Percentiles rank a stretch among this genome's conserved stretches.
These are phyloP conservation scores for Ispidina lecontei DNA, from an alignment of 2,797 vertebrate species.

Conservation along the genomic window DNA sequence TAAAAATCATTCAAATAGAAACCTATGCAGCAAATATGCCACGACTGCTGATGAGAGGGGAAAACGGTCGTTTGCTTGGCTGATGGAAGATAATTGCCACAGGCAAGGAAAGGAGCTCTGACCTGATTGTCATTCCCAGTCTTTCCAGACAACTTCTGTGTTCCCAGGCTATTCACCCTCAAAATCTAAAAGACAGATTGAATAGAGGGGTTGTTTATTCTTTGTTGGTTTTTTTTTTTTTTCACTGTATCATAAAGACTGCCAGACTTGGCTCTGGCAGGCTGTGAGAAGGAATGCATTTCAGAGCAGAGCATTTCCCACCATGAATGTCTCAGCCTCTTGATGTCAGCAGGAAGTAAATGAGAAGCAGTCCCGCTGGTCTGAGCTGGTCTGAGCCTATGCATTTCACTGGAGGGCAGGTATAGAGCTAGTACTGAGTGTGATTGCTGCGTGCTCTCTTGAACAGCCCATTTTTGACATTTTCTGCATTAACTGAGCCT, in stretches of 20 bases:
- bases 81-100: not conserved
- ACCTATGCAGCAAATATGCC: not conserved
- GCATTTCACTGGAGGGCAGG: not conserved
- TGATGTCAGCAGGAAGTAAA: not conserved
- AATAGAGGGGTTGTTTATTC: not conserved
- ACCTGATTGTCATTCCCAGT: not conserved
- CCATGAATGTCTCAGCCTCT: not conserved
- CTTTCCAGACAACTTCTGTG: not conserved
- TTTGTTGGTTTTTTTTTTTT: not conserved
- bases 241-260: not conserved
- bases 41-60: not conserved
- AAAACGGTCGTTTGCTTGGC: not conserved
- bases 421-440: not conserved
- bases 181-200: not conserved
- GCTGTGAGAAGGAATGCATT: not conserved
- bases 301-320: constrained; percentile 1
- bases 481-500: not conserved
- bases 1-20: not conserved
- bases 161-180: not conserved
- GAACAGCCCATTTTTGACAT: not conserved
- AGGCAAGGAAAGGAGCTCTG: not conserved
- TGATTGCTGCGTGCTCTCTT: not conserved
- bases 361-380: not conserved
- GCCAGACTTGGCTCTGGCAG: constrained; percentile 13
- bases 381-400: not conserved